Evolutionary conservation across 2,888 invertebrate genomes (phyloP).

Genomic region (Eulithis testata): DNA sequence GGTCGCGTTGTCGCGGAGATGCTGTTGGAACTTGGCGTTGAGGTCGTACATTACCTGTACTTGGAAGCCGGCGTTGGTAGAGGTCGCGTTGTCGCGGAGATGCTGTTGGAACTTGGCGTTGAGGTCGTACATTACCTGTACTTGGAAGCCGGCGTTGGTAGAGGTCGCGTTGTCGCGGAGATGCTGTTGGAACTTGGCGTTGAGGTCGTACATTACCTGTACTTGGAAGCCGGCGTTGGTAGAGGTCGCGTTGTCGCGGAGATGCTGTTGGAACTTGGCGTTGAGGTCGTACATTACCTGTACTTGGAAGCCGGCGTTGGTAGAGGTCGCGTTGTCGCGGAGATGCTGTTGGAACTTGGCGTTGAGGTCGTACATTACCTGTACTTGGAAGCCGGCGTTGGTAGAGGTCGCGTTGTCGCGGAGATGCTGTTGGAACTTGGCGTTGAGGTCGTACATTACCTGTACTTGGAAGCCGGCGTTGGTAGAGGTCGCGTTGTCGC

Average conservation of each 20-base stretch:
- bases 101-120: too few relatives aligned
- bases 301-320: conserved; percentile 85
- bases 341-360: too few relatives aligned
- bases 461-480: conserved; percentile 86
- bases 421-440: too few relatives aligned
- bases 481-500: conserved; percentile 8
- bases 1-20: too few relatives aligned
- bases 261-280: too few relatives aligned
- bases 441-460: conserved; percentile 41
- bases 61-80: conserved; percentile 83
- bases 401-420: conserved; percentile 1
- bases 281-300: conserved; percentile 55
- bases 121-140: conserved; percentile 62
- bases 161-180: too few relatives aligned
- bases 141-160: conserved; percentile 84
- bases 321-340: too few relatives aligned
- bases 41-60: conserved; percentile 65
- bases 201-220: conserved; percentile 56
- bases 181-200: too few relatives aligned
- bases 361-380: conserved; percentile 50
- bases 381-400: conserved; percentile 85
- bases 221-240: conserved; percentile 85
- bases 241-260: too few relatives aligned
- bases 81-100: too few relatives aligned
- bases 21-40: too few relatives aligned